These are phyloP conservation scores for Pogonus chalceus DNA, from an alignment of 1,140 invertebrate genomes.

Conservation along the genomic window DNA sequence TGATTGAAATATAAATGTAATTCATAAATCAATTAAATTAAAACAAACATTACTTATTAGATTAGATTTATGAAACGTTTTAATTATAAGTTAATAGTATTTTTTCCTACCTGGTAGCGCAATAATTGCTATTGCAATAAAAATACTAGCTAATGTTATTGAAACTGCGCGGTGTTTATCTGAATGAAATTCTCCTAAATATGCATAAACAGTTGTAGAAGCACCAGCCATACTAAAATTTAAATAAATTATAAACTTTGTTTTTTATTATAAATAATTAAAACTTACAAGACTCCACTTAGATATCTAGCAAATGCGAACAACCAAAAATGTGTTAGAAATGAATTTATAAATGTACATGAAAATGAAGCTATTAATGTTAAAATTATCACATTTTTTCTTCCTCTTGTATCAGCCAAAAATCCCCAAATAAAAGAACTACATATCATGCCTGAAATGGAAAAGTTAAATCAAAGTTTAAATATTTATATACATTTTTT, in stretches of 20 bases:
- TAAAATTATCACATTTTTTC: conserved; percentile 16
- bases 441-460: conserved; percentile 12
- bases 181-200: conserved; percentile 12
- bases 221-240: conserved; percentile 12
- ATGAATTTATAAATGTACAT: conserved; percentile 12
- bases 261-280: neutral
- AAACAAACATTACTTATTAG: too few species aligned
- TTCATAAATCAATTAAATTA: too few species aligned
- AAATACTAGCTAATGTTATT: conserved; percentile 4
- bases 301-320: conserved; percentile 17
- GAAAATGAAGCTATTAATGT: conserved; percentile 13
- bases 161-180: conserved; percentile 3
- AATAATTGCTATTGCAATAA: neutral
- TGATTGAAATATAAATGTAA: too few species aligned
- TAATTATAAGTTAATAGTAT: too few species aligned
- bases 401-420: conserved; percentile 19
- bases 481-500: neutral
- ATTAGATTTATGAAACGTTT: too few species aligned
- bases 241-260: too few species aligned
- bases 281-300: conserved; percentile 15
- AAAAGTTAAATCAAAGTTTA: neutral
- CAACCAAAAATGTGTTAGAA: conserved; percentile 17
- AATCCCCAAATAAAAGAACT: conserved; percentile 21
- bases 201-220: conserved; percentile 10
- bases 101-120: conserved; percentile 9